Evolutionary conservation across 2,113 vertebrate species (phyloP), one percentile per base, ranked within the genome.

Genomic region (Xiphorhynchus elegans): DNA sequence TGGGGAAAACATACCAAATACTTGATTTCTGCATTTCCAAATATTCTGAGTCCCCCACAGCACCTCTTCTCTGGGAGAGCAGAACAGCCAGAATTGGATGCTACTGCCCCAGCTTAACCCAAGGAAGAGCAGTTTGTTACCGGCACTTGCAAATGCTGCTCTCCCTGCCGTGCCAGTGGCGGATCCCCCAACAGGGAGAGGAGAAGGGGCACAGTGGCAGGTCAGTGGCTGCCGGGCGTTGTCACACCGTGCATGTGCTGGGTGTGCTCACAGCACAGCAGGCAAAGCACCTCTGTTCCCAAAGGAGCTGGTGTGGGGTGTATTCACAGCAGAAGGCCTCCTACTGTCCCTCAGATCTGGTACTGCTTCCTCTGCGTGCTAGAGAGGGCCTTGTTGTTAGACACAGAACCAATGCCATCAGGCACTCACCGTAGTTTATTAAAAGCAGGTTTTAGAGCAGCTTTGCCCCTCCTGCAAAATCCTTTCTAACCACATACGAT

Each of bases 201-300:
- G 37, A 37, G 56, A 39, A 37, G 9, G 10, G 16, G 11, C 7
- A 50, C 2, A 2, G n/a, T 9, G 13, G 2, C 24, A 24, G 49
- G 9, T 24, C 3, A 0, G 42, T 9, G 40, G 49, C 20, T 42
- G 1, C 47, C 0, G 2, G 26, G 31, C 31, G 42, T 25, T 33
- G 47, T 31, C 35, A 42, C 26, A 37, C 20, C 1, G 0, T 9
- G 31, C 35, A 37, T 18, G 14, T 5, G 20, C 42, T 40, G 42
- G 25, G 11, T 18, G 58, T 10, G 17, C 59, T 50, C 37, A 31
- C 13, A 62, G 40, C 2, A 3, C 0, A 0, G n/a, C n/a, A 33
- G 58, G 31, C 5, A 52, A 4, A 13, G 21, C 35, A 10, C 2
- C n/a, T 15, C 15, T 0, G 0, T 5, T 42, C 15, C 69, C 7